Evolutionary conservation across 2,797 vertebrate genomes (phyloP).

Genomic region (Tarsius wallacei): DNA sequence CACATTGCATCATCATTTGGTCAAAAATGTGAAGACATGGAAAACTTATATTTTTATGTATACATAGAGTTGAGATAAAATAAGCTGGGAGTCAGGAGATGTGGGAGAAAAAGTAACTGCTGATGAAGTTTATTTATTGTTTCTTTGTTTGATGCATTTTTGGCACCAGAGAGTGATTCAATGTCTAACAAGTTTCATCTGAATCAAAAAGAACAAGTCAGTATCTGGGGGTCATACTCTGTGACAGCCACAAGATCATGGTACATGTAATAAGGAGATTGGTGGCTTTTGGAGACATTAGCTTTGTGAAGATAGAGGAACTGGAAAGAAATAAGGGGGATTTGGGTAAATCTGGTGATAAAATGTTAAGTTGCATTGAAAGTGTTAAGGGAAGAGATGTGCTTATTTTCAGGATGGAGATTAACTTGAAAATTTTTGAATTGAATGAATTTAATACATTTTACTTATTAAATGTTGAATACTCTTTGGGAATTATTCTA

Average conservation of each 20-base stretch:
- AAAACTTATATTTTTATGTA: slow-evolving; percentile 41
- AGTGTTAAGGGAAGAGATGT: not conserved
- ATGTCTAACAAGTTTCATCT: slow-evolving; percentile 40
- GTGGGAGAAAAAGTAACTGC: slow-evolving; percentile 39
- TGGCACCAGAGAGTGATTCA: slow-evolving; percentile 21
- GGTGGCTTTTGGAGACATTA: not conserved
- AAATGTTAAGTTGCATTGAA: slow-evolving; percentile 38
- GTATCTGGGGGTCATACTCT: not conserved
- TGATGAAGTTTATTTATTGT: not conserved
- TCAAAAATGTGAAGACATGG: slow-evolving; percentile 58
- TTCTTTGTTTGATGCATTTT: slow-evolving; percentile 30
- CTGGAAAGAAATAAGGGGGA: not conserved
- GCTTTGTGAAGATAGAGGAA: slow-evolving; percentile 6
- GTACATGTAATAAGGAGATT: not conserved
- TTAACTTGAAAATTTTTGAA: slow-evolving; percentile 10
- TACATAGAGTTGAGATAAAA: slow-evolving; percentile 44
- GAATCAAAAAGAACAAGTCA: slow-evolving; percentile 18
- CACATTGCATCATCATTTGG: not conserved
- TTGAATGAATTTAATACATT: not conserved
- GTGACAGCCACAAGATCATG: not conserved
- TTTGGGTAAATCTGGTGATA: not conserved
- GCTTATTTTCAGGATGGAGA: not conserved
- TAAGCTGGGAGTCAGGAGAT: slow-evolving; percentile 35
- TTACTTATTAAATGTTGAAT: slow-evolving; percentile 49
- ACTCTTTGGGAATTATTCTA: not conserved